Percentiles rank a stretch among this genome's conserved stretches.
These are phyloP conservation scores for Hedya salicella DNA, from an alignment of 2,888 invertebrate genomes.

Conservation along the genomic window DNA sequence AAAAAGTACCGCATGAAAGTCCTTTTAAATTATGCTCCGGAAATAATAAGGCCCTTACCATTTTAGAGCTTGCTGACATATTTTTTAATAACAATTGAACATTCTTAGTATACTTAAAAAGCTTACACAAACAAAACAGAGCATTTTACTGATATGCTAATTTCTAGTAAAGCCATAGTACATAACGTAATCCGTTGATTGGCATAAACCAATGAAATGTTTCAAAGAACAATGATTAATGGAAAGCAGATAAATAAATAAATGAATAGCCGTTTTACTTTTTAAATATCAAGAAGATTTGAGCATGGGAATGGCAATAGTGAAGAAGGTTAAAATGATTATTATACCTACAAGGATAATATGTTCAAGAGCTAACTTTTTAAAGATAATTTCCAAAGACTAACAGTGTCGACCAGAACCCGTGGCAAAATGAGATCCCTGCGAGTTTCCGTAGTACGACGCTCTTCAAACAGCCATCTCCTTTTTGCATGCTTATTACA, in stretches of 20 bases:
- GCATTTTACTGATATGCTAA: no score
- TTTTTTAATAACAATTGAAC: not conserved
- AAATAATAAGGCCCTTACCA: constrained; percentile 34
- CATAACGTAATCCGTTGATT: no score
- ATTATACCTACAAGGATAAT: no score
- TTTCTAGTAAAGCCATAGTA: no score
- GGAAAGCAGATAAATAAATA: no score
- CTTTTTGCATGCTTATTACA: constrained; percentile 68
- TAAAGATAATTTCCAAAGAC: not conserved
- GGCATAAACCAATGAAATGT: no score
- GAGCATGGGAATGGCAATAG: no score
- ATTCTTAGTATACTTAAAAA: not conserved
- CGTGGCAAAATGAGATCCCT: not conserved
- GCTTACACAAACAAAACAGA: no score
- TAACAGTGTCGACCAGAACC: not conserved
- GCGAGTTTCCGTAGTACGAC: constrained; percentile 30
- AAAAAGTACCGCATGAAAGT: constrained; percentile 31
- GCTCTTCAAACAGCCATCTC: constrained; percentile 55
- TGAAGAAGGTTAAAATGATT: no score
- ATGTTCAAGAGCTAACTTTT: not conserved
- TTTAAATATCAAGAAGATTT: no score
- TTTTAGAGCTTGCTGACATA: not conserved
- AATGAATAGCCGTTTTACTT: no score
- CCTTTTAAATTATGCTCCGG: constrained; percentile 33
- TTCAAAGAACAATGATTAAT: no score